Conservation (phyloP, 1,140 invertebrate genomes). For the Drosophila erecta region DNA sequence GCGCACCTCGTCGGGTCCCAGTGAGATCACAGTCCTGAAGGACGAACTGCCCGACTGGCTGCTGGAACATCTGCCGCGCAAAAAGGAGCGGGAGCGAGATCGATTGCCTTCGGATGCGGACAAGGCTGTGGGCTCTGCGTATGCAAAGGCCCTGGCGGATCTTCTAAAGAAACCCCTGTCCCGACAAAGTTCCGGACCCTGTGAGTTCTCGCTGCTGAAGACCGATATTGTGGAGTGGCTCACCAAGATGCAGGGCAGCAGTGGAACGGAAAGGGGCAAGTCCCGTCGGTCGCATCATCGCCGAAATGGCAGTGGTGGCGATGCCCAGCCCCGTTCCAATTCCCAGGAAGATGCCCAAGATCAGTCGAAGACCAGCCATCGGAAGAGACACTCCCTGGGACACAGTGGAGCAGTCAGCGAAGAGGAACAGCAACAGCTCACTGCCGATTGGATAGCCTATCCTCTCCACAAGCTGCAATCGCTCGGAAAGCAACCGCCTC, state of each 20-base stretch:
- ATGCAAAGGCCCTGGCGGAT: conserved; percentile 77
- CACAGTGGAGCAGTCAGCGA: conserved; percentile 67
- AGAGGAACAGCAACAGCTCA: conserved; percentile 65
- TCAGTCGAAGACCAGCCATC: conserved; percentile 51
- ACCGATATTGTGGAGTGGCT: conserved; percentile 84
- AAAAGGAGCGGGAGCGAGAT: conserved; percentile 71
- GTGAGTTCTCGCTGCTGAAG: conserved; percentile 80
- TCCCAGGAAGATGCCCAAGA: conserved; percentile 74
- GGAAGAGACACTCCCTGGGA: conserved; percentile 80
- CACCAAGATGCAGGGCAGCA: conserved; percentile 76
- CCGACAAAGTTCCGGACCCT: conserved; percentile 77
- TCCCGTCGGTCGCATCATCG: conserved; percentile 70
- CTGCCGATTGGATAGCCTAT: conserved; percentile 81
- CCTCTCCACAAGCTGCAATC: conserved; percentile 78
- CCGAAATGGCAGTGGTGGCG: conserved; percentile 82
- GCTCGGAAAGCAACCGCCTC: conserved; percentile 60
- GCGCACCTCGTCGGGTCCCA: conserved; percentile 79
- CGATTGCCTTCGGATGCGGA: conserved; percentile 41
- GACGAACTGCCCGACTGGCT: conserved; percentile 83
- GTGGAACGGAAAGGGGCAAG: conserved; percentile 19
- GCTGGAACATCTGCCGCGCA: conserved; percentile 76
- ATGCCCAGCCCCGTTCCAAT: conserved; percentile 72
- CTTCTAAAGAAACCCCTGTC: conserved; percentile 81
- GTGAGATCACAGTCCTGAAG: conserved; percentile 80
- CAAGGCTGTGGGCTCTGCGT: conserved; percentile 66